Evolutionary conservation across 1,140 invertebrate species (phyloP), one percentile per base, ranked within the genome.

Genomic region (Drosophila persimilis): DNA sequence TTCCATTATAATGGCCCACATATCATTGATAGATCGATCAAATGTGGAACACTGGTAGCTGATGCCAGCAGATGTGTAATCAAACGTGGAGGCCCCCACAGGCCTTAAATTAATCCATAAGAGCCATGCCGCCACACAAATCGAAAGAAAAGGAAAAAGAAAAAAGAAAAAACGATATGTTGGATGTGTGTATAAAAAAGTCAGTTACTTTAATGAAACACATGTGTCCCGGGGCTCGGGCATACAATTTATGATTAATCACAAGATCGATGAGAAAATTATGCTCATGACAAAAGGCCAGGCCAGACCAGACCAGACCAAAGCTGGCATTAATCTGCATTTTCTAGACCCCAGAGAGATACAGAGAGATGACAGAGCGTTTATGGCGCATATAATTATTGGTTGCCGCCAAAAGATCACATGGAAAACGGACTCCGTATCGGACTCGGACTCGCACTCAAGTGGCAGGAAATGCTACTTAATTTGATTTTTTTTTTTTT

Each of bases 261-360:
- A 89, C 63, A 89, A 89, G 85, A 89, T 89, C 85, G 85, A 89
- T 89, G 85, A 78, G 85, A 86, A 89, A 89, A 89, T 85, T 89
- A 89, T 85, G 83, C 71, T 66, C 85, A 88, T 81, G 78, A 86
- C 81, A 86, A 86, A 83, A 76, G 81, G 52, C 62, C 73, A 44
- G 55, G 57, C 59, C 48, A 59, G 48, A 43, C 59, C 24, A 15
- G 15, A 15, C 15, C 15, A 50, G 74, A 31, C 77, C 43, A 48
- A 65, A 63, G 70, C 53, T 54, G 47, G 73, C 83, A 88, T 85
- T 85, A 85, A 77, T 85, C 83, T 81, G 81, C 81, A 88, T 88
- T 85, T 88, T 85, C 77, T 85, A 81, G 81, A 26, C 81, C 81
- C 77, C 80, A 58, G 35, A 54, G 56, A 41, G 55, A 3, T 4